Percentiles rank a stretch among this genome's conserved stretches.
phyloP scores from a whole-genome alignment of 2,797 vertebrate genomes.

The Gouania willdenowi region DNA sequence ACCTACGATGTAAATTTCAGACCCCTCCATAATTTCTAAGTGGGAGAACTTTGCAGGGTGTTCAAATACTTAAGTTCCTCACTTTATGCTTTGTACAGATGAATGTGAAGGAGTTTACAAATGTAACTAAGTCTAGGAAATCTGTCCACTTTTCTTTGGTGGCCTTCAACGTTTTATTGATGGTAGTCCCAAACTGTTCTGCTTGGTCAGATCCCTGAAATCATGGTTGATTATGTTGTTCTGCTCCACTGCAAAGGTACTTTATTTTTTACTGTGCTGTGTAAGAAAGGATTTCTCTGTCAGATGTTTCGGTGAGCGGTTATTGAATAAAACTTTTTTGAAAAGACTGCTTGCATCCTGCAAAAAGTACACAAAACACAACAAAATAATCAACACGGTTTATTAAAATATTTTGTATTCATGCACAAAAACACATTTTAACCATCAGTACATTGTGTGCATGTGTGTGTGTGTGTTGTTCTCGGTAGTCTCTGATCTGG shows the following conservation, averaged over 20 bases:
- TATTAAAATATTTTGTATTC: constrained; percentile 48
- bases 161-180: constrained; percentile 60
- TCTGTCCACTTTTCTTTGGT: constrained; percentile 52
- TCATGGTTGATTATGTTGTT: constrained; percentile 63
- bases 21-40: too few relatives aligned
- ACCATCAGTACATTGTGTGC: not conserved
- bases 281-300: constrained; percentile 34
- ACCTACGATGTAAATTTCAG: too few relatives aligned
- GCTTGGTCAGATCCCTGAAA: constrained; percentile 45
- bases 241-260: constrained; percentile 32
- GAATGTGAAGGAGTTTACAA: too few relatives aligned
- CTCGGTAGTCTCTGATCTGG: constrained; percentile 84
- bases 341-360: not conserved
- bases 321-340: constrained; percentile 55
- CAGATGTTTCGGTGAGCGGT: constrained; percentile 31
- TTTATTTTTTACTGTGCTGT: constrained; percentile 45
- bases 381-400: constrained; percentile 18
- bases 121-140: constrained; percentile 3
- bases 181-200: constrained; percentile 41
- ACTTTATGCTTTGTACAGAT: too few relatives aligned
- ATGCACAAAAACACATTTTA: constrained; percentile 5
- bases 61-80: too few relatives aligned
- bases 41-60: too few relatives aligned
- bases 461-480: constrained; percentile 12
- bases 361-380: not conserved